Evolutionary conservation across 2,888 invertebrate species (phyloP).

Genomic region (Caenorhabditis sp.): DNA sequence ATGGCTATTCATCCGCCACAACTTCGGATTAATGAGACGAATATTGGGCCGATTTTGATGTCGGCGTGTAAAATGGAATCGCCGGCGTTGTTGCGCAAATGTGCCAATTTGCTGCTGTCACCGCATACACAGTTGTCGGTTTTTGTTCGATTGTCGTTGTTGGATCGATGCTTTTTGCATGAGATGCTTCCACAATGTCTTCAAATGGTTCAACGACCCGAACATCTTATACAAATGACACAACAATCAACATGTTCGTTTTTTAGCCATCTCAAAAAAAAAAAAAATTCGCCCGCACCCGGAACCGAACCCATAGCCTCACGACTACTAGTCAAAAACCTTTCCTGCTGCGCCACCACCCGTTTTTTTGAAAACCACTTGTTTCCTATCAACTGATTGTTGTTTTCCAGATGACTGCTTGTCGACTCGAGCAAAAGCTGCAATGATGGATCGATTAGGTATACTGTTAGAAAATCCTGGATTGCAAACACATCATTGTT

Average conservation of each 20-base stretch:
- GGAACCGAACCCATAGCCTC: too few species aligned
- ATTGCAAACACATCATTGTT: conserved; percentile 64
- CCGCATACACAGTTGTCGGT: conserved; percentile 66
- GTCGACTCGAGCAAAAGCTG: conserved; percentile 64
- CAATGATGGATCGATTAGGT: conserved; percentile 69
- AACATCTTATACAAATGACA: conserved; percentile 70
- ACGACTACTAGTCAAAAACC: too few species aligned
- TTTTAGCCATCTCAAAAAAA: background rate
- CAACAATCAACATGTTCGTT: conserved; percentile 68
- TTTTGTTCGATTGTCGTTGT: conserved; percentile 68
- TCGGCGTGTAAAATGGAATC: conserved; percentile 71
- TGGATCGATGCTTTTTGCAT: conserved; percentile 70
- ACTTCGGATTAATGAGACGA: conserved; percentile 69
- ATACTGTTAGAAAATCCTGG: conserved; percentile 61
- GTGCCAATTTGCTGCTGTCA: conserved; percentile 66
- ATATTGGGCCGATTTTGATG: conserved; percentile 69
- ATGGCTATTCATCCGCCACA: conserved; percentile 71
- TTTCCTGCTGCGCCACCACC: too few species aligned
- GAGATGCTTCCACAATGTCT: conserved; percentile 69
- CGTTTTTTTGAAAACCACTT: too few species aligned
- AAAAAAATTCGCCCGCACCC: too few species aligned
- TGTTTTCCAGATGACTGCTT: conserved; percentile 67
- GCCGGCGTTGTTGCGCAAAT: conserved; percentile 67
- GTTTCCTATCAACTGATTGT: background rate
- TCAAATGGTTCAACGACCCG: conserved; percentile 64